Base-by-base conservation (phyloP, 2,113 vertebrate genomes). In the Ameiurus melas region DNA sequence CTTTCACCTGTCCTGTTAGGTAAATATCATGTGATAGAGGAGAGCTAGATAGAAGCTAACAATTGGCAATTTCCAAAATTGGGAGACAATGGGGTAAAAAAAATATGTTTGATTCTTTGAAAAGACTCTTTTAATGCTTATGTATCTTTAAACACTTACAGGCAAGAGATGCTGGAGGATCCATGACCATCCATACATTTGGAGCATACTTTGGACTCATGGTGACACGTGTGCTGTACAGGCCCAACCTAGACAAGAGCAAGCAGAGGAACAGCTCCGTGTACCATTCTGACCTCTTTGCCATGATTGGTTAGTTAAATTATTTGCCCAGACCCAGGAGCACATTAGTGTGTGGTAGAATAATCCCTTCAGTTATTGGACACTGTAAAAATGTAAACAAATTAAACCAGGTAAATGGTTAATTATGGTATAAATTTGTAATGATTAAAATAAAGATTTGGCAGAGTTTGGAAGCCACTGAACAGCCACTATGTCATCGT, bases 111-210 rank as follows among this genome's bases (percentile, higher is more conserved):
- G 17, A 5, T 77, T 43, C 19, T 51, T 78, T 27, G 25, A n/a
- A n/a, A 73, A 25, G 27, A 57, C 8, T 14, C 2, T 43, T 43
- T 55, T 60, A 66, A 58, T 79, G 47, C 39, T 0, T 60, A 53
- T 73, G 20, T n/a, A 30, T 80, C 6, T 62, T 22, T 83, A 13
- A 66, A 92, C 85, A 60, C 68, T 22, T 88, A 53, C 87, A 99
- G 98, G 96, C 96, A 0, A 97, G 86, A 0, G 98, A 99, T 10
- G 96, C 96, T 0, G 97, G 98, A 0, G 96, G 97, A 7, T 98
- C 98, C 82, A 96, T 99, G 97, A 98, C 97, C 0, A 95, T 99
- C 77, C 97, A 99, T 92, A 96, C 96, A 0, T 99, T 99, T 0
- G 97, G 98, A 0, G 97, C 98, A 55, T 99, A 98, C 91, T 99